Conservation (phyloP, 2,113 vertebrate species). For the Chloropsis cyanopogon region DNA sequence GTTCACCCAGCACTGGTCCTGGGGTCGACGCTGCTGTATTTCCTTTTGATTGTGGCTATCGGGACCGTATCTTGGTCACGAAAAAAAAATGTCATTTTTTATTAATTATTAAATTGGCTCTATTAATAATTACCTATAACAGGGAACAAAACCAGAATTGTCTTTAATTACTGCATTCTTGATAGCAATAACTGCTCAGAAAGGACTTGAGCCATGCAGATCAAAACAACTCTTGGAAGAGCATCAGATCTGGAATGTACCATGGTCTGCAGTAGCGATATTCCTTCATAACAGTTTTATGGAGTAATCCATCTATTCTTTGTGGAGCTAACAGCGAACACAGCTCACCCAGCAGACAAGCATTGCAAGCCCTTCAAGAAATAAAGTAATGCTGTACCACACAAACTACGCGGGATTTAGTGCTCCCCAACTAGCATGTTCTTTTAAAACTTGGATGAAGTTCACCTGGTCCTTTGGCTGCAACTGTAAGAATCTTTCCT, state of each 20-base stretch:
- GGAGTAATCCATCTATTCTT: background rate
- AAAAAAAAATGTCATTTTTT: too few relatives aligned
- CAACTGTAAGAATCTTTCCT: background rate
- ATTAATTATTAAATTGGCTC: too few relatives aligned
- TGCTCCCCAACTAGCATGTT: background rate
- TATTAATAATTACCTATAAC: too few relatives aligned
- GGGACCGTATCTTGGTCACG: too few relatives aligned
- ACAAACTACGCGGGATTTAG: background rate
- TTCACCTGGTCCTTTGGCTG: conserved; percentile 21
- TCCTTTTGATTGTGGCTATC: too few relatives aligned
- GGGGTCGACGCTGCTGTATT: too few relatives aligned
- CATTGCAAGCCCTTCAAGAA: background rate
- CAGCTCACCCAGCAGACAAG: background rate
- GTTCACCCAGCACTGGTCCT: too few relatives aligned
- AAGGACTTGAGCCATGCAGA: background rate
- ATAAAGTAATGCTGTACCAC: background rate
- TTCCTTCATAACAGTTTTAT: background rate
- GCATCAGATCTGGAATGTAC: background rate
- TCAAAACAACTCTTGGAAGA: background rate
- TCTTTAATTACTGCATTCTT: background rate
- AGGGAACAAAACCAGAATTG: background rate
- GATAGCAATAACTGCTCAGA: background rate
- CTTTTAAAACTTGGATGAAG: background rate
- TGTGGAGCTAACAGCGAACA: background rate
- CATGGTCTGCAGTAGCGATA: background rate